Percentiles rank a stretch among this genome's conserved stretches.
These are phyloP conservation scores for Myocastor coypus DNA, from an alignment of 2,113 vertebrate genomes.

Conservation along the genomic window DNA sequence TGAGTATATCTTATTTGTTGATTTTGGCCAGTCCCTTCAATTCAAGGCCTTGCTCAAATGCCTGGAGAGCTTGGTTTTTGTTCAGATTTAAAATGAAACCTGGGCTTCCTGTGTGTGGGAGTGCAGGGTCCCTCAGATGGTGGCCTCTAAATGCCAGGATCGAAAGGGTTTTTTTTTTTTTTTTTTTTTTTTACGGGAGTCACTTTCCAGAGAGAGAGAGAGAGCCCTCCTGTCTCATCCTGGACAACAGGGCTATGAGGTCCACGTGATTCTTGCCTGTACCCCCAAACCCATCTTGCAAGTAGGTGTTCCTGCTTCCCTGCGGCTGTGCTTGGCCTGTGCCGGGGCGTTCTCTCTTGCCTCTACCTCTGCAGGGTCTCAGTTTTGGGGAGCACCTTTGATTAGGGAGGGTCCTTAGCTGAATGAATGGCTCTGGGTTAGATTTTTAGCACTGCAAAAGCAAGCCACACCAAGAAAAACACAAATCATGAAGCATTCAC, in stretches of 20 bases:
- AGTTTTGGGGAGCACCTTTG: neutral
- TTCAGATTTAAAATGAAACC: conserved; percentile 37
- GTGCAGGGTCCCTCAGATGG: neutral
- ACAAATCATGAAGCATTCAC: neutral
- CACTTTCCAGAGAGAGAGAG: conserved; percentile 32
- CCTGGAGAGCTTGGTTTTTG: neutral
- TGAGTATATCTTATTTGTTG: conserved; percentile 35
- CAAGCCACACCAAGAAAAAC: neutral
- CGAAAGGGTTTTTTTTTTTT: neutral
- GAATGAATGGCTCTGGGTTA: neutral
- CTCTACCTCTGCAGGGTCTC: neutral
- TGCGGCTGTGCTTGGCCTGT: neutral
- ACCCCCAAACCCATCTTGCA: neutral
- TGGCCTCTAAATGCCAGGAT: neutral
- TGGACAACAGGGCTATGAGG: neutral
- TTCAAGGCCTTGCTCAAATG: conserved; percentile 43
- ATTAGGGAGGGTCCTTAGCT: neutral
- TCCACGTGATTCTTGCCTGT: neutral
- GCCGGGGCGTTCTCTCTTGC: neutral
- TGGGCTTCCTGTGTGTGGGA: neutral
- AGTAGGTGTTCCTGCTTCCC: neutral
- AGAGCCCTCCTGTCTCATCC: neutral
- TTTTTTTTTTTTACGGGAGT: neutral
- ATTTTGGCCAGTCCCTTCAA: conserved; percentile 49
- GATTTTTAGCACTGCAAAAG: neutral